Percentiles rank a stretch among this genome's conserved stretches.
phyloP scores from a whole-genome alignment of 2,888 invertebrate genomes.

The Epicampocera succincta region DNA sequence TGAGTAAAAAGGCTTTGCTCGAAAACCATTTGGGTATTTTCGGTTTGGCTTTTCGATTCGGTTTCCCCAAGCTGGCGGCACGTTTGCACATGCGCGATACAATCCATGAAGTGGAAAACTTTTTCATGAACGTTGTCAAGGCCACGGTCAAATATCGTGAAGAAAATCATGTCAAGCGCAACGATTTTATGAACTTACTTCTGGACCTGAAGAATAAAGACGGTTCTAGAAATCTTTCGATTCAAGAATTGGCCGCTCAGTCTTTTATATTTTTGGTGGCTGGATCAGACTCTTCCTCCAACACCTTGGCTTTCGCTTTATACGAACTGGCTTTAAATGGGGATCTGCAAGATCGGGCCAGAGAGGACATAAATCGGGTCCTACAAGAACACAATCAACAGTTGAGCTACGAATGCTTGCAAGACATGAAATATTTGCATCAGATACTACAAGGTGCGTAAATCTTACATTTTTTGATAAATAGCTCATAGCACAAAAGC shows the following conservation, averaged over 20 bases:
- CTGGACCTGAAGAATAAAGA: conserved; percentile 82
- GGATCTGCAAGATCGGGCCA: conserved; percentile 81
- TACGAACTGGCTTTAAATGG: conserved; percentile 77
- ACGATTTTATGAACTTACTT: conserved; percentile 84
- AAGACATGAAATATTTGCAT: conserved; percentile 76
- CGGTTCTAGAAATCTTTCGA: conserved; percentile 71
- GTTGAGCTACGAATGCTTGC: conserved; percentile 76
- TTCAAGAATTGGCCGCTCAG: conserved; percentile 78
- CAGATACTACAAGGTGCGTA: conserved; percentile 76
- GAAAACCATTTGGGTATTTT: conserved; percentile 70
- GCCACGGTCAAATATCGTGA: conserved; percentile 73
- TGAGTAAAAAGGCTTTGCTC: conserved; percentile 72
- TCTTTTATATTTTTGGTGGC: conserved; percentile 79
- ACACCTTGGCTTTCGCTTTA: conserved; percentile 83
- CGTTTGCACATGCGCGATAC: conserved; percentile 72
- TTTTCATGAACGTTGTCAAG: conserved; percentile 79
- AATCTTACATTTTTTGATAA: no score
- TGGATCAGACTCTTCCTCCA: conserved; percentile 86
- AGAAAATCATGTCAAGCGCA: conserved; percentile 80
- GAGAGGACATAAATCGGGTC: conserved; percentile 80
- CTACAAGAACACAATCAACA: conserved; percentile 71
- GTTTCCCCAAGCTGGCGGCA: conserved; percentile 73
- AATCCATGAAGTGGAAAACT: conserved; percentile 76
- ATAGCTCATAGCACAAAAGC: not conserved
- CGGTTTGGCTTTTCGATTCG: conserved; percentile 54